Evolutionary conservation across 2,797 vertebrate genomes (phyloP), one percentile per base, ranked within the genome.

Genomic region (Linurgus olivaceus): DNA sequence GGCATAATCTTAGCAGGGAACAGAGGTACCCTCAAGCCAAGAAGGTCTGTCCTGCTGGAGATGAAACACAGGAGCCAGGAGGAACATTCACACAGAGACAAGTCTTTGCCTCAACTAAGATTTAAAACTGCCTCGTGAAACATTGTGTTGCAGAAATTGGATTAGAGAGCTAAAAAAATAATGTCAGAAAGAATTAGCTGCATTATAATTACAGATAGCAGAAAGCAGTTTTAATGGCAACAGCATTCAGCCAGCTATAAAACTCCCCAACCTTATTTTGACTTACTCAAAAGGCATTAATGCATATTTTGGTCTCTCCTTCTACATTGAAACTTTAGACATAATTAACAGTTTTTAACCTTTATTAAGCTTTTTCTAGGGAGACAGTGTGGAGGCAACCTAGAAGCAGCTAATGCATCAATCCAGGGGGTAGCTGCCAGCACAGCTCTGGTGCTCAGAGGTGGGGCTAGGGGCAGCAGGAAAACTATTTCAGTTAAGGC

Each of bases 1-100:
- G 81, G 87, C 95, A 88, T 94, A 83, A 77, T 89, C 81, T 95
- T 94, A 91, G 91, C 96, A 77, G 87, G 91, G 85, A 94, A 68
- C 6, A 2, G 75, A 91, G 65, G 85, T 68, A 79, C 82, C 75
- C 82, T 90, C 78, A 71, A 90, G 87, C 87, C 90, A 94, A 87
- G 63, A 31, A 72, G 68, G 78, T 35, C 68, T 8, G 1, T 80
- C 51, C 33, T 88, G 85, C 78, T 7, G 21, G 82, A 88, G 50
- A 65, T 47, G 42, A 91, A 87, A 83, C 68, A 83, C 67, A 76
- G 72, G 57, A 93, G 82, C 37, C 65, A 72, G 82, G 19, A 95
- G 68, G 37, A 73, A 55, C 81, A 57, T 68, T 85, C 74, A 63
- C 31, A 73, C 13, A 45, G 31, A 57, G 55, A 25, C 35, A 78